phyloP scores from a whole-genome alignment of 2,113 vertebrate genomes.

The Toxotes chatareus region DNA sequence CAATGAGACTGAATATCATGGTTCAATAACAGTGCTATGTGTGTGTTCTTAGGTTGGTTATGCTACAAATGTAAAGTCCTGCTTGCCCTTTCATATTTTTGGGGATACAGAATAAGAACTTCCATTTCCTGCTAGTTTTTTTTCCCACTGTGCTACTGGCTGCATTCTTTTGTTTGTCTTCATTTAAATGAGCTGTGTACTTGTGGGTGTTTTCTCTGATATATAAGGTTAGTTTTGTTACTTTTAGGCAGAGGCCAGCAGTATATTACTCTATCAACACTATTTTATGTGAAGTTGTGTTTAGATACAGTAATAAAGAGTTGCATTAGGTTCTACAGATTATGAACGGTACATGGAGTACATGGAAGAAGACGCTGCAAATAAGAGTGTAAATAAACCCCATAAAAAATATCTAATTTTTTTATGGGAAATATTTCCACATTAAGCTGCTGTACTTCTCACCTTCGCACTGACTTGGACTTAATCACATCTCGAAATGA shows the following conservation, averaged over 20 bases:
- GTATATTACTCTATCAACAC: not conserved
- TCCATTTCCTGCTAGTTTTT: slow-evolving; percentile 33
- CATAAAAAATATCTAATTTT: slow-evolving; percentile 41
- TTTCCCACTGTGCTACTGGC: slow-evolving; percentile 26
- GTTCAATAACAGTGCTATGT: not conserved
- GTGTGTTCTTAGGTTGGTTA: not conserved
- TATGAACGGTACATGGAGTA: not conserved
- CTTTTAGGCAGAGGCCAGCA: slow-evolving; percentile 11
- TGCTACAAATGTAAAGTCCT: not conserved
- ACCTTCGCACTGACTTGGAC: slow-evolving; percentile 39
- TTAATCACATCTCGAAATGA: slow-evolving; percentile 62
- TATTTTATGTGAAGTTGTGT: slow-evolving; percentile 37
- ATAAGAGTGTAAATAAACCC: slow-evolving; percentile 47
- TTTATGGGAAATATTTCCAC: slow-evolving; percentile 32
- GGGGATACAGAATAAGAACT: not conserved
- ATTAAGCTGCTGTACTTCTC: slow-evolving; percentile 38
- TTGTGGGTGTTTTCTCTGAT: slow-evolving; percentile 22
- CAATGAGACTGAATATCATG: not conserved
- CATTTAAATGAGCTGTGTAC: slow-evolving; percentile 34
- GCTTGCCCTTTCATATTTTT: slow-evolving; percentile 9
- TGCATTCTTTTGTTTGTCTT: slow-evolving; percentile 28
- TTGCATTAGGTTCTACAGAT: slow-evolving; percentile 11
- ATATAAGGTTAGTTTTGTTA: slow-evolving; percentile 16
- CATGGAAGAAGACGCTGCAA: not conserved
- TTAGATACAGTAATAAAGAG: slow-evolving; percentile 13